A percentile compares a stretch with the other conserved stretches of the same genome.
Evolutionary conservation across 2,888 invertebrate species (phyloP).

Genomic region (Drosophila antonietae): DNA sequence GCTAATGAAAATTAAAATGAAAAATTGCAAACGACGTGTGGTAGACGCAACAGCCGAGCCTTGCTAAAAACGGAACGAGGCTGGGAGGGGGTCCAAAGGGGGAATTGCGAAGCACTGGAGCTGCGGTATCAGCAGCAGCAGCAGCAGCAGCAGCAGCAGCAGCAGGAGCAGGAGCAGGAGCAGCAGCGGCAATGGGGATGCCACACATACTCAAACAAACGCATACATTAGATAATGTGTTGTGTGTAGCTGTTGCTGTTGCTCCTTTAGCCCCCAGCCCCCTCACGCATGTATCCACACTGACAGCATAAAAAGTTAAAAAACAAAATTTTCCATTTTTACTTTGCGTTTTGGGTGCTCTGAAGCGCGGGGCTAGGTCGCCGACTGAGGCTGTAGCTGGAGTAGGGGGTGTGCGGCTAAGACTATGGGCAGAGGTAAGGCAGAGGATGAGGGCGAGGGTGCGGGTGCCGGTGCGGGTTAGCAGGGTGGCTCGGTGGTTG

Average conservation of each 20-base stretch:
- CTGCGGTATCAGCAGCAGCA: constrained; percentile 34
- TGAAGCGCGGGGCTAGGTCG: constrained; percentile 11
- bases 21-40: constrained; percentile 83
- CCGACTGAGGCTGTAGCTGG: background rate
- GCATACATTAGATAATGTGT: constrained; percentile 74
- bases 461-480: constrained; percentile 8
- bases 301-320: constrained; percentile 41
- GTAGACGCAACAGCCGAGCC: constrained; percentile 47
- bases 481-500: constrained; percentile 8
- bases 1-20: constrained; percentile 84
- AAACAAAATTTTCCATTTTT: constrained; percentile 67
- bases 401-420: constrained; percentile 10
- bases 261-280: constrained; percentile 1
- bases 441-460: background rate
- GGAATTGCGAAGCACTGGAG: constrained; percentile 2
- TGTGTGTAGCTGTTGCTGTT: constrained; percentile 17
- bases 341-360: constrained; percentile 50
- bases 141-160: constrained; percentile 16
- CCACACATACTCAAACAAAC: constrained; percentile 37
- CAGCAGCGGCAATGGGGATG: constrained; percentile 17
- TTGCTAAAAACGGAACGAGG: background rate
- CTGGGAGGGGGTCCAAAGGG: background rate
- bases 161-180: constrained; percentile 27
- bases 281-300: constrained; percentile 53
- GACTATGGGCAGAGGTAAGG: constrained; percentile 7